Conservation (phyloP, 2,797 vertebrate genomes). For the Cephalopachus bancanus region DNA sequence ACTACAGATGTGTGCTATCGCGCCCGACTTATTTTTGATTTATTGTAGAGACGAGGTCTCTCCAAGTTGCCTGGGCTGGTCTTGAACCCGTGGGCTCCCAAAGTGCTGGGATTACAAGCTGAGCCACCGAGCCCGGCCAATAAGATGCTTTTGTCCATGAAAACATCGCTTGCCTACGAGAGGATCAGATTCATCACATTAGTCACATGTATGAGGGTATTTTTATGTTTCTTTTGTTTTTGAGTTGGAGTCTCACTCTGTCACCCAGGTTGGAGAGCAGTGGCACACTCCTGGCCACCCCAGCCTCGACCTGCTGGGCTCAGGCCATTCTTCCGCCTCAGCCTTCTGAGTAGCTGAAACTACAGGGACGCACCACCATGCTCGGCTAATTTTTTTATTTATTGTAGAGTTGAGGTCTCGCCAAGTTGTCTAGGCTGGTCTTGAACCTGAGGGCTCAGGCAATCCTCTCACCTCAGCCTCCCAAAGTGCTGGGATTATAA, state of each 20-base stretch:
- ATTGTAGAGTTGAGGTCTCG: not conserved
- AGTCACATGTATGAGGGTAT: not conserved
- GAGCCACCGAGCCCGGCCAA: too few relatives aligned
- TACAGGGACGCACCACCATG: not conserved
- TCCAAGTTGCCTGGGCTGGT: too few relatives aligned
- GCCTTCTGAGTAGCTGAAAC: not conserved
- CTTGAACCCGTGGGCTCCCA: too few relatives aligned
- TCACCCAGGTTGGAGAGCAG: not conserved
- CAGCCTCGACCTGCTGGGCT: not conserved
- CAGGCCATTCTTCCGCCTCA: not conserved
- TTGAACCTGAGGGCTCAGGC: not conserved
- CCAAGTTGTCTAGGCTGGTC: not conserved
- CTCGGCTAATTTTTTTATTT: not conserved
- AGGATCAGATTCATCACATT: not conserved
- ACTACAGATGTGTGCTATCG: too few relatives aligned
- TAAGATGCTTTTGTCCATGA: too few relatives aligned
- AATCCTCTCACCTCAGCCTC: not conserved
- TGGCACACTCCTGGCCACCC: not conserved
- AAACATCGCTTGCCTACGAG: not conserved
- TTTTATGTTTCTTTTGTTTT: not conserved
- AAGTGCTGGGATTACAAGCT: too few relatives aligned
- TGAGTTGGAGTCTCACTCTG: not conserved
- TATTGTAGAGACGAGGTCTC: too few relatives aligned
- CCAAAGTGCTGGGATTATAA: not conserved
- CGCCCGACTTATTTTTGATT: too few relatives aligned